Evolutionary conservation across 1,140 invertebrate species (phyloP).

Genomic region (Drosophila ogumai): DNA sequence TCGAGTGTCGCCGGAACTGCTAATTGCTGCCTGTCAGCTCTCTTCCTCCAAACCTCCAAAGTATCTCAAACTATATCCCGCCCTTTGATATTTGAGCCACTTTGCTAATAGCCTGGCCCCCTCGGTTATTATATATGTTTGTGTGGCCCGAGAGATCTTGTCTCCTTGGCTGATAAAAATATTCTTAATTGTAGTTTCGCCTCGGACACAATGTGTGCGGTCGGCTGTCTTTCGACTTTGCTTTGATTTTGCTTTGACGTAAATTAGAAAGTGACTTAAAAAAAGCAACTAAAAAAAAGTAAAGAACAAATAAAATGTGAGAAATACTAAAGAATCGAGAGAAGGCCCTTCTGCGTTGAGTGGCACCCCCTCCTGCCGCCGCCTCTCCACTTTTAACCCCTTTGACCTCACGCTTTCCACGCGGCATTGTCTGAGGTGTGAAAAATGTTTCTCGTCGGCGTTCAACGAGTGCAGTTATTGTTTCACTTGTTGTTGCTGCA

Average conservation of each 20-base stretch:
- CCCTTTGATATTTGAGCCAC: conserved; percentile 79
- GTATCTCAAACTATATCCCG: conserved; percentile 27
- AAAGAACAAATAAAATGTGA: conserved; percentile 2
- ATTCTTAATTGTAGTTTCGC: conserved; percentile 70
- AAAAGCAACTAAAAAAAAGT: background rate
- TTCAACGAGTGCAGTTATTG: conserved; percentile 71
- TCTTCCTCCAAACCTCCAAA: background rate
- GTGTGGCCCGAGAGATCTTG: background rate
- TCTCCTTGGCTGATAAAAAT: conserved; percentile 65
- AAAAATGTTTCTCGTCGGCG: conserved; percentile 61
- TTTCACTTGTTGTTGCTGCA: conserved; percentile 50
- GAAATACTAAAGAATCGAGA: conserved; percentile 10
- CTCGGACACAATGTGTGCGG: conserved; percentile 68
- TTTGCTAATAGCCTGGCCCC: conserved; percentile 70
- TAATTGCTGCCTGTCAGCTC: conserved; percentile 64
- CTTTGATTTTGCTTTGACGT: conserved; percentile 80
- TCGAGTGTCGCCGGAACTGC: conserved; percentile 32
- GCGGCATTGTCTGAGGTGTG: conserved; percentile 76
- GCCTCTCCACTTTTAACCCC: conserved; percentile 26
- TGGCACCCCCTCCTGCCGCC: conserved; percentile 2
- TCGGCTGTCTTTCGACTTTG: conserved; percentile 69
- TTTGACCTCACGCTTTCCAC: conserved; percentile 2
- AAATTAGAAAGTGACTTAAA: conserved; percentile 51
- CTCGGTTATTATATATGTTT: background rate
- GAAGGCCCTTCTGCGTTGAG: conserved; percentile 20